Evolutionary conservation across 1,140 invertebrate genomes (phyloP).

Genomic region (Myzus persicae): DNA sequence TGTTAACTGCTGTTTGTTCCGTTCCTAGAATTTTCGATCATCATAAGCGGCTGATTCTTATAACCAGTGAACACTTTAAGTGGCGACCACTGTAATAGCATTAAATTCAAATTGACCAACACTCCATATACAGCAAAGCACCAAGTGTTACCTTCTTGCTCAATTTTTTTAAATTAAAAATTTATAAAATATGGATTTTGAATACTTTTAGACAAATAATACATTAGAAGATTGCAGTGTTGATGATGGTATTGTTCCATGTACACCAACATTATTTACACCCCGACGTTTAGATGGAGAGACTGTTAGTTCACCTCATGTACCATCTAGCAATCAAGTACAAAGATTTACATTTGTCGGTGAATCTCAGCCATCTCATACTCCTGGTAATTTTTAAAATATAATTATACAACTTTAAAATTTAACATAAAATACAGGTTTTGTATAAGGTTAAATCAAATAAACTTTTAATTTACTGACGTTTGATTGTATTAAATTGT

Average conservation of each 20-base stretch:
- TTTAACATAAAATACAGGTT: background rate
- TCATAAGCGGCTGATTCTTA: too few relatives aligned
- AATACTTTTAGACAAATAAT: constrained; percentile 44
- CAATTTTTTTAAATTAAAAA: background rate
- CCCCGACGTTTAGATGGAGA: constrained; percentile 86
- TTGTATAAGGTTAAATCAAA: background rate
- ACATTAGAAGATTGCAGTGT: constrained; percentile 73
- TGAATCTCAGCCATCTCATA: constrained; percentile 63
- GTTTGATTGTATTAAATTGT: background rate
- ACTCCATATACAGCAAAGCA: too few relatives aligned
- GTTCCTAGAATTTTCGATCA: too few relatives aligned
- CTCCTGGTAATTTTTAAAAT: constrained; percentile 22
- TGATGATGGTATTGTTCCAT: constrained; percentile 89
- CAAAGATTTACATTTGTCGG: constrained; percentile 79
- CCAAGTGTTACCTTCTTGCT: too few relatives aligned
- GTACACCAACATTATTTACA: constrained; percentile 85
- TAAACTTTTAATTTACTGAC: background rate
- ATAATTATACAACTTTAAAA: background rate
- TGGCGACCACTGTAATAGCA: too few relatives aligned
- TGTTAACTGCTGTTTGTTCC: too few relatives aligned
- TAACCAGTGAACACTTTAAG: too few relatives aligned
- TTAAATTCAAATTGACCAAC: too few relatives aligned
- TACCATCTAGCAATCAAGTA: constrained; percentile 67
- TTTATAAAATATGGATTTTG: background rate
- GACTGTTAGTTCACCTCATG: constrained; percentile 87